Conservation (phyloP, 1,140 invertebrate species). For the Sipha flava region DNA sequence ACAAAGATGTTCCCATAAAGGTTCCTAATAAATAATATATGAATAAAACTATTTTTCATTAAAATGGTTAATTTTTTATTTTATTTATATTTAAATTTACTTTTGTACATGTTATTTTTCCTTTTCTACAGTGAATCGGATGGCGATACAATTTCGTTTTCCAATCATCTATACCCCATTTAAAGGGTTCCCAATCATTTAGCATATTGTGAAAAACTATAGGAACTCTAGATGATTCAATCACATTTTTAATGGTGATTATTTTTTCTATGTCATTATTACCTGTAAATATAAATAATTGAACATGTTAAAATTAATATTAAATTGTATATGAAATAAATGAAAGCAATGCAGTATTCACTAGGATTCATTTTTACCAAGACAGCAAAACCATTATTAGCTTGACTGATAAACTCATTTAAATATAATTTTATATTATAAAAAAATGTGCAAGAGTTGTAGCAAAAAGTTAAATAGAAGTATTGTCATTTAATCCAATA, state of each 20-base stretch:
- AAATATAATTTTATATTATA: too few species aligned
- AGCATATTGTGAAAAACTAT: conserved; percentile 14
- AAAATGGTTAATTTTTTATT: too few species aligned
- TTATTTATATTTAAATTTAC: conserved; percentile 11
- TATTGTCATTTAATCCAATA: too few species aligned
- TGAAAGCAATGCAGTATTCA: too few species aligned
- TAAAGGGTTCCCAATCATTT: conserved; percentile 30
- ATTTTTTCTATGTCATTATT: not conserved
- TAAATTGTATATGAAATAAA: too few species aligned
- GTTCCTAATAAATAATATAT: conserved; percentile 46
- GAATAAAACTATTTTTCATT: not conserved
- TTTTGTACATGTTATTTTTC: conserved; percentile 15
- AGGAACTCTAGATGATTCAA: conserved; percentile 1
- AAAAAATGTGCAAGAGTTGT: too few species aligned
- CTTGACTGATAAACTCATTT: too few species aligned
- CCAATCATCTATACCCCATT: conserved; percentile 27
- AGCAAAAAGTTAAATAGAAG: too few species aligned
- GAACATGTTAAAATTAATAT: too few species aligned
- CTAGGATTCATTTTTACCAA: too few species aligned
- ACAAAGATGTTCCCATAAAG: conserved; percentile 68
- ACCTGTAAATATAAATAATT: not conserved
- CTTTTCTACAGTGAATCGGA: conserved; percentile 19
- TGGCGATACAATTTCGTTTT: conserved; percentile 16
- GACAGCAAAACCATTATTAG: too few species aligned
- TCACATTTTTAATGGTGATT: not conserved